Conservation (phyloP, 2,888 invertebrate species). For the Mythimna pallens region DNA sequence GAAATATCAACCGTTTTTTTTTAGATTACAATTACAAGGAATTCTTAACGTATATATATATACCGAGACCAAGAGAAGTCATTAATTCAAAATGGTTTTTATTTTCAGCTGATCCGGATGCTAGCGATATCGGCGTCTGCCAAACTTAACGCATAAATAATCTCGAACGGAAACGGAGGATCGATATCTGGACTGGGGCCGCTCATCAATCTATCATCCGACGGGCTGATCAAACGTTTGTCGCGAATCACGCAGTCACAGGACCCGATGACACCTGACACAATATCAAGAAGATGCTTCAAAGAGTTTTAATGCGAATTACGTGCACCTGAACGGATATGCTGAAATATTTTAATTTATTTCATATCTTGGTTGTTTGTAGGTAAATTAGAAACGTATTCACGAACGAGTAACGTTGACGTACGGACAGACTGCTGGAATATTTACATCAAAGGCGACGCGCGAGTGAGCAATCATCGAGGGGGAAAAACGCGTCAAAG, state of each 20-base stretch:
- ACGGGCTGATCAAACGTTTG: conserved; percentile 83
- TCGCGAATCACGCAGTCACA: conserved; percentile 74
- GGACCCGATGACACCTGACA: conserved; percentile 63
- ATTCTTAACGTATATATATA: neutral
- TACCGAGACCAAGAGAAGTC: conserved; percentile 43
- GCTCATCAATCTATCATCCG: conserved; percentile 82
- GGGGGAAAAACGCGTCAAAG: conserved; percentile 70
- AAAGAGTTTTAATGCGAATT: conserved; percentile 67
- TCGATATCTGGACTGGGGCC: conserved; percentile 76
- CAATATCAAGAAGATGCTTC: conserved; percentile 56
- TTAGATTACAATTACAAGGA: neutral
- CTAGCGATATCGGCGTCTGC: conserved; percentile 71
- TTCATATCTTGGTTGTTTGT: conserved; percentile 6
- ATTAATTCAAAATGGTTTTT: conserved; percentile 65
- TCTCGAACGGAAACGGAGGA: conserved; percentile 78
- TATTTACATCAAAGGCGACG: conserved; percentile 81
- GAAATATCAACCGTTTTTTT: neutral
- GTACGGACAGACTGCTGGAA: conserved; percentile 55
- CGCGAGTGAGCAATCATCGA: conserved; percentile 82
- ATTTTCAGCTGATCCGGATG: conserved; percentile 75
- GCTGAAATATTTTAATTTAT: conserved; percentile 41
- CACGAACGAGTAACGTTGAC: conserved; percentile 52
- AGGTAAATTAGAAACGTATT: conserved; percentile 33
- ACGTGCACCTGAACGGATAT: conserved; percentile 60
- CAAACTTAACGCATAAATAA: conserved; percentile 79